Evolutionary conservation across 2,888 invertebrate species (phyloP), one percentile per base, ranked within the genome.

Genomic region (Leptothorax acervorum): DNA sequence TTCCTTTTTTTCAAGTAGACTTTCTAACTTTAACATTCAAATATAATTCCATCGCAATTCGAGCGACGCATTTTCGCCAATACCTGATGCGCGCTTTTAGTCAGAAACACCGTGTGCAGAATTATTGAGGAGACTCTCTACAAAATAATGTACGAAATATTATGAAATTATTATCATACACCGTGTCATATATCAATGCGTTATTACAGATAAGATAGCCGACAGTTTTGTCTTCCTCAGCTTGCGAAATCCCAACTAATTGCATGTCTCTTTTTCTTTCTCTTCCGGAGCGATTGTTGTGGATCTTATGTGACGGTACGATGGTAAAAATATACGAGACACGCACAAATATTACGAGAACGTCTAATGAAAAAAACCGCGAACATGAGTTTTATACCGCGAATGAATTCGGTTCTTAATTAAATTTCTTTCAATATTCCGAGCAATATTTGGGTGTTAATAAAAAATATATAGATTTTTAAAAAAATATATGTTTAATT

Each of bases 291-390:
- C 4, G 35, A 2, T 12, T 45, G 28, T n/a, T 55, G n/a, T 11
- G 15, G 15, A 15, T 55, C 45, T 68, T n/a, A 31, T 12, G 6
- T 57, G 45, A n/a, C 57, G 15, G 8, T 8, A 53, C 15, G 11
- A 45, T 15, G 51, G 8, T 45, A 48, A 65, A 71, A 71, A 53
- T 65, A 55, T 9, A 48, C 35, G 62, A 11, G 31, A 60, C 18
- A n/a, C 42, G 60, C 35, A 42, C 35, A 83, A 83, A 83, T 74
- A 82, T 82, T 82, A 73, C 31, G 60, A 66, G 66, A 81, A 70
- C 62, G 42, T 79, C 45, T 70, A 78, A 86, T 60, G 18, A 78
- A 23, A 23, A 23, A 23, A 83, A 86, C 74, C 70, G 73, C 82
- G 74, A 83, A 68, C 48, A 35, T 68, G 81, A 76, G 35, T 86